Evolutionary conservation across 2,888 invertebrate species (phyloP).

Genomic region (Cryptophagus acutangulus): DNA sequence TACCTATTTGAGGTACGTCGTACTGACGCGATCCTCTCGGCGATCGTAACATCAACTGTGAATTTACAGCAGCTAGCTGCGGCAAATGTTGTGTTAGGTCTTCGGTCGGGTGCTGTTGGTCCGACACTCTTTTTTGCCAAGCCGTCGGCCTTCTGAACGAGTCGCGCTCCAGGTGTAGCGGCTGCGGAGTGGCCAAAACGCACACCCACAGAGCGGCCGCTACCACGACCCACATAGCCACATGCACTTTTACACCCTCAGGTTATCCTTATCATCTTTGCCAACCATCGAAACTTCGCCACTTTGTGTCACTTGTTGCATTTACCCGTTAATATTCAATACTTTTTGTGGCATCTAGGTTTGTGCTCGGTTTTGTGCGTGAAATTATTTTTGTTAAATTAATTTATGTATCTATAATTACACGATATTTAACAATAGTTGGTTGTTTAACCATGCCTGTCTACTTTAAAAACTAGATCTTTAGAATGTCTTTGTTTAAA

Average conservation of each 20-base stretch:
- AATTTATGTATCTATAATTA: no score
- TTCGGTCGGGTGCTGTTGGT: slow-evolving; percentile 41
- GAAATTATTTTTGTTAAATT: no score
- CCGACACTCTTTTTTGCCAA: slow-evolving; percentile 39
- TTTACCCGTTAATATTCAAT: slow-evolving; percentile 21
- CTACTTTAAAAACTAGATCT: no score
- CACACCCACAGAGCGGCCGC: slow-evolving; percentile 45
- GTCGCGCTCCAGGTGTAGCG: slow-evolving; percentile 43
- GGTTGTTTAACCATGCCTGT: no score
- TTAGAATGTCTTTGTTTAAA: no score
- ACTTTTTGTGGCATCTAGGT: no score
- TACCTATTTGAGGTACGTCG: slow-evolving; percentile 84
- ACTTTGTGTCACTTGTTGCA: slow-evolving; percentile 41
- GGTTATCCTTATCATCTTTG: slow-evolving; percentile 44
- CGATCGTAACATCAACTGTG: slow-evolving; percentile 72
- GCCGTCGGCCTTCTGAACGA: slow-evolving; percentile 38
- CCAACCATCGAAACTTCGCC: slow-evolving; percentile 35
- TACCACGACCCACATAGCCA: slow-evolving; percentile 45
- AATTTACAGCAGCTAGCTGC: slow-evolving; percentile 43
- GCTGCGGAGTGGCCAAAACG: slow-evolving; percentile 46
- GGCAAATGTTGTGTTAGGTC: slow-evolving; percentile 46
- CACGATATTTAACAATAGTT: no score
- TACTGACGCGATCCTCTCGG: slow-evolving; percentile 72
- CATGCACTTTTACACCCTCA: slow-evolving; percentile 37
- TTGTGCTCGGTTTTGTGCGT: no score